Evolutionary conservation across 1,140 invertebrate genomes (phyloP), one percentile per base, ranked within the genome.

Genomic region (Platyscapa corneri): DNA sequence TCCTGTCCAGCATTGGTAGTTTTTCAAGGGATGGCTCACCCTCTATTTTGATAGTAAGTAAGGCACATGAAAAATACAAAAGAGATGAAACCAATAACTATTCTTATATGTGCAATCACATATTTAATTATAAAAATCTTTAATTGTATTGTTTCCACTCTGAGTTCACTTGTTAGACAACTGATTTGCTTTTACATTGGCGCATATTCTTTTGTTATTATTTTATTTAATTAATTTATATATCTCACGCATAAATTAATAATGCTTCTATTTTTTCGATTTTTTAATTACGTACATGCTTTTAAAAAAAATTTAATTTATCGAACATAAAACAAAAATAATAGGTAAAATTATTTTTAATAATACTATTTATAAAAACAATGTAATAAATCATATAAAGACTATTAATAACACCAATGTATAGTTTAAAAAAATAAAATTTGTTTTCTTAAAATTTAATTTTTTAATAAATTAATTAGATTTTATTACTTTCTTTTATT

Each of bases 11-110:
- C 88, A 90, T 93, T 85, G 91, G 92, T 84, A 93, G 91, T 89
- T 89, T 93, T 89, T 93, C 93, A 87, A 92, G 92, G 90, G 92
- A 93, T 89, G 89, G 80, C 82, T 93, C 92, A 87, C 89, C 91
- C 82, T 88, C 88, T 88, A 88, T 91, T 87, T 79, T 88, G 87
- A 86, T 87, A 89, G 92, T 93, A 89, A 93, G 92, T 93, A 67
- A 34, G 49, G 6, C 1, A 75, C 3, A 75, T 1, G 27, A 46
- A 39, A 39, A 83, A 27, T n/a, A 70, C 12, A 30, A 37, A 32
- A 75, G 37, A 32, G 10, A 83, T 75, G 10, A 39, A 75, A 60
- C 82, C 60, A 84, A 84, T 78, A 60, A 84, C 60, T 32, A 67
- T 77, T 49, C 72, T 5, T 23, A n/a, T 8, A 0, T 30, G 8